Evolutionary conservation across 2,888 invertebrate genomes (phyloP), one percentile per base, ranked within the genome.

Genomic region (Cryptops parisi): DNA sequence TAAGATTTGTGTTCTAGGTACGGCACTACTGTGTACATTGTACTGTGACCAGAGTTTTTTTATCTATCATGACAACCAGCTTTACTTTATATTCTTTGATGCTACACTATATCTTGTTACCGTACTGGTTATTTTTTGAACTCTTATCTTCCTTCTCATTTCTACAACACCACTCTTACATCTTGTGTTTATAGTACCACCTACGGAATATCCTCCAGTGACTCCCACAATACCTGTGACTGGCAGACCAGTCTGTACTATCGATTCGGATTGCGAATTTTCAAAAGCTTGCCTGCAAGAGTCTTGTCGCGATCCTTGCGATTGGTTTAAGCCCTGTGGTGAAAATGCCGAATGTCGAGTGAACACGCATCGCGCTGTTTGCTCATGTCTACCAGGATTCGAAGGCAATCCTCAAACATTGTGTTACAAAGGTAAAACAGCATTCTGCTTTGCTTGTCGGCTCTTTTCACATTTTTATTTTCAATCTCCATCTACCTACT

Each of bases 261-360:
- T 25, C 15, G 47, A 47, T 27, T 47, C 47, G 24, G 86, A 67
- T 60, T 85, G 85, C 66, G 70, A 79, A 1, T 70, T 78, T 15
- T 78, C 77, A 61, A 75, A 76, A 64, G 81, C 84, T 54, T 87
- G 87, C 70, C 76, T 81, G 21, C 80, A 81, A 64, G 60, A 72
- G 39, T 76, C 75, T 60, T 79, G 79, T 61, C 65, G 68, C 56
- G 74, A 77, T 64, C 77, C 78, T 24, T 78, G 79, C 58, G 77
- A 80, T 60, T 81, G 82, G 63, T 47, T 26, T 27, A 47, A 47
- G 19, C 73, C 78, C 38, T 91, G 90, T 65, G 90, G 90, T 19
- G 74, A 77, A 33, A 86, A 87, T 64, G 89, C 90, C 2, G 78
- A 79, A 51, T 91, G 90, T 65, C 78, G 79, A 59, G 78, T 84